Conservation (phyloP, 2,888 invertebrate genomes). For the Alviniconcha strummeri region DNA sequence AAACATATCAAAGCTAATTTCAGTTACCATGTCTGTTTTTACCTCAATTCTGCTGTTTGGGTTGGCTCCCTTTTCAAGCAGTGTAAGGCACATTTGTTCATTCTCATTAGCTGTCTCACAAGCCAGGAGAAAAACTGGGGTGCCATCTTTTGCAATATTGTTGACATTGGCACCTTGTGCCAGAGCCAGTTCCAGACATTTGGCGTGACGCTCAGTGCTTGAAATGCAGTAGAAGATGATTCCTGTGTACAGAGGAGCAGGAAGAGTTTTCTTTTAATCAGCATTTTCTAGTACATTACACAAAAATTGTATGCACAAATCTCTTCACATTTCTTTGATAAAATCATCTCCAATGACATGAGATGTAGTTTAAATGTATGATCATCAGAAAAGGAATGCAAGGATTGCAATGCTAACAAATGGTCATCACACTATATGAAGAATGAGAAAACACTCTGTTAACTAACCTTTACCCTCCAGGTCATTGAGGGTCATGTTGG, state of each 20-base stretch:
- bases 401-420: too few species aligned
- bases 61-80: constrained; percentile 70
- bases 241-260: constrained; percentile 50
- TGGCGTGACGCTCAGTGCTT: constrained; percentile 71
- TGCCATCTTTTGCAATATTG: constrained; percentile 68
- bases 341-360: too few species aligned
- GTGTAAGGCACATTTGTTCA: constrained; percentile 68
- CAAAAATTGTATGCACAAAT: too few species aligned
- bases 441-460: too few species aligned
- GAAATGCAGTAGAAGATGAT: constrained; percentile 71
- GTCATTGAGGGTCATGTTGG: constrained; percentile 70
- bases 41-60: constrained; percentile 69
- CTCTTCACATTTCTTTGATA: too few species aligned
- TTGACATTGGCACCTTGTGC: constrained; percentile 71
- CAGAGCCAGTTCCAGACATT: constrained; percentile 70
- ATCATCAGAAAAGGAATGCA: too few species aligned
- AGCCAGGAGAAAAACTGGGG: constrained; percentile 68
- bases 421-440: too few species aligned
- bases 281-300: too few species aligned
- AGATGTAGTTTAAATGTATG: too few species aligned
- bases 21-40: neutral
- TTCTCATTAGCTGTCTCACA: constrained; percentile 72
- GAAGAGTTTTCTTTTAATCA: neutral
- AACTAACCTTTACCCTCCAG: constrained; percentile 71
- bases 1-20: too few species aligned